Conservation (phyloP, 2,888 invertebrate genomes). For the Heliconius hortense region DNA sequence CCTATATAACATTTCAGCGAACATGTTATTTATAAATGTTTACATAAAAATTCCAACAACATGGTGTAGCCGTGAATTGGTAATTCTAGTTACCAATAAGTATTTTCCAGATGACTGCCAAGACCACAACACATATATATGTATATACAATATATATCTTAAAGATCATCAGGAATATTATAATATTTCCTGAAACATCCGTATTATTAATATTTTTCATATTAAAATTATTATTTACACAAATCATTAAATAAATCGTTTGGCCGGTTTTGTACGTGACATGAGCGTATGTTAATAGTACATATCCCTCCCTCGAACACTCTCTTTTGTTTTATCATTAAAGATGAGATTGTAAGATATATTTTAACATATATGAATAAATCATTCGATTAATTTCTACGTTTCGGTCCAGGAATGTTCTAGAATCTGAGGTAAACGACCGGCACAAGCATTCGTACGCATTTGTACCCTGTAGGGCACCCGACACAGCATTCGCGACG, state of each 20-base stretch:
- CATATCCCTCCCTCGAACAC: slow-evolving; percentile 7
- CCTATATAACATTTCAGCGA: background rate
- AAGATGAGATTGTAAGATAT: slow-evolving; percentile 16
- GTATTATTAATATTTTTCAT: background rate
- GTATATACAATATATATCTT: no score
- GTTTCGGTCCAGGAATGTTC: slow-evolving; percentile 44
- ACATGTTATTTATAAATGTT: slow-evolving; percentile 7
- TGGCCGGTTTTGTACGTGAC: slow-evolving; percentile 2
- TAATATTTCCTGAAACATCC: background rate
- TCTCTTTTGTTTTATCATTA: slow-evolving; percentile 21
- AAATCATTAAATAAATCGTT: background rate
- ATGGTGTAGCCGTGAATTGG: background rate
- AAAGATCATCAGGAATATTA: background rate
- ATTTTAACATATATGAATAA: slow-evolving; percentile 46
- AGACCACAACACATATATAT: background rate
- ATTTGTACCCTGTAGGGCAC: slow-evolving; percentile 7
- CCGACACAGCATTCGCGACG: slow-evolving; percentile 8
- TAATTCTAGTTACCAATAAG: background rate
- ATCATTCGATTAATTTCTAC: slow-evolving; percentile 45
- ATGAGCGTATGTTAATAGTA: slow-evolving; percentile 14
- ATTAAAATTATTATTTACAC: background rate
- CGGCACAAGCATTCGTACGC: slow-evolving; percentile 42
- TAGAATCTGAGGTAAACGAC: slow-evolving; percentile 50
- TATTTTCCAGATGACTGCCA: slow-evolving; percentile 6
- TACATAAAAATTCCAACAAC: background rate